Conservation (phyloP, 2,888 invertebrate species). For the Eilema sororculum region DNA sequence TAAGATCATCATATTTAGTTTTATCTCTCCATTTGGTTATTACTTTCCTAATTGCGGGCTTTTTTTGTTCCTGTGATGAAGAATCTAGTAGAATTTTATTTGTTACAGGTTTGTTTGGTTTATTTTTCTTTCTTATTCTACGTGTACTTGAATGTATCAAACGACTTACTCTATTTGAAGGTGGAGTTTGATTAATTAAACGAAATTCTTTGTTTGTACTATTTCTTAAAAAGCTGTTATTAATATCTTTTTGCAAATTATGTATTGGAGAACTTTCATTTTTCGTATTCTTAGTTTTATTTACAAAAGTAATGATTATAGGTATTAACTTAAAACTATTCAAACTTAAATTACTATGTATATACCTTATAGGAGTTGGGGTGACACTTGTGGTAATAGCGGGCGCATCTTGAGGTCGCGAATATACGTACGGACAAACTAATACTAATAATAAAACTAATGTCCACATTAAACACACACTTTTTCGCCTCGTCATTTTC, state of each 20-base stretch:
- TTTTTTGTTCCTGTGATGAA: slow-evolving; percentile 50
- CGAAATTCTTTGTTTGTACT: background rate
- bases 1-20: slow-evolving; percentile 77
- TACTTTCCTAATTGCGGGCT: slow-evolving; percentile 77
- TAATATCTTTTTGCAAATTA: background rate
- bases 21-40: slow-evolving; percentile 85
- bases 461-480: slow-evolving; percentile 79
- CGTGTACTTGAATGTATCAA: slow-evolving; percentile 44
- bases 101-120: slow-evolving; percentile 40
- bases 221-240: background rate
- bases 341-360: slow-evolving; percentile 52
- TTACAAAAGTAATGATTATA: slow-evolving; percentile 57
- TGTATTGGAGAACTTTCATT: background rate
- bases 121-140: slow-evolving; percentile 49
- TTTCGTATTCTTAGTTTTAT: slow-evolving; percentile 37
- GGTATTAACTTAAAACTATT: slow-evolving; percentile 54
- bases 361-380: slow-evolving; percentile 77
- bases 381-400: slow-evolving; percentile 52
- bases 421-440: slow-evolving; percentile 69
- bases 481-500: slow-evolving; percentile 79
- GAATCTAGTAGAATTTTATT: slow-evolving; percentile 26
- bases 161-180: slow-evolving; percentile 49
- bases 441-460: slow-evolving; percentile 78
- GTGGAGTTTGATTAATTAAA: background rate
- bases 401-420: slow-evolving; percentile 74